Evolutionary conservation across 2,113 vertebrate genomes (phyloP).

Genomic region (Catharus bicknelli): DNA sequence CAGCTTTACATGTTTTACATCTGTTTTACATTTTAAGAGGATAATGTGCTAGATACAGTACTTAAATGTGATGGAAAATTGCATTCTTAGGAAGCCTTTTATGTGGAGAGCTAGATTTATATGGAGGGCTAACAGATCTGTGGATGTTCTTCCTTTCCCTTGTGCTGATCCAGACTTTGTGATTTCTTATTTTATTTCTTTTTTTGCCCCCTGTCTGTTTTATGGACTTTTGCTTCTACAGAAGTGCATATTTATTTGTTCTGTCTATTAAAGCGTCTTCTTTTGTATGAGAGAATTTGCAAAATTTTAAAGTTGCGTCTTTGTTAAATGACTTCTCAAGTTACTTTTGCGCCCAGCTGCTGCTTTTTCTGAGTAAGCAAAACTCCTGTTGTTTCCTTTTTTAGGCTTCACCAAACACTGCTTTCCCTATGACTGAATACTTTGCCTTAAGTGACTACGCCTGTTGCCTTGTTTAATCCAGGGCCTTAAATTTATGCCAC

Average conservation of each 20-base stretch:
- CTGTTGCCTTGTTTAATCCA: not conserved
- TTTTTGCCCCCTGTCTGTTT: not conserved
- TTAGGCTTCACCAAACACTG: not conserved
- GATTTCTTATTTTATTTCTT: not conserved
- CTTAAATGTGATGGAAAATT: not conserved
- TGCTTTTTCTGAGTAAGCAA: not conserved
- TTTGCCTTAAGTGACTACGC: not conserved
- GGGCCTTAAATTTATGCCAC: not conserved
- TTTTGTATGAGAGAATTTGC: not conserved
- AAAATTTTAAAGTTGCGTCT: not conserved
- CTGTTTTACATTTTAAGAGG: not conserved
- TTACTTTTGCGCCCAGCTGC: not conserved
- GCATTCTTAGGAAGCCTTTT: constrained; percentile 7
- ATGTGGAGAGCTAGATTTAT: not conserved
- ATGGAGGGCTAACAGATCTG: not conserved
- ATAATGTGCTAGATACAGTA: not conserved
- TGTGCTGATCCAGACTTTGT: not conserved
- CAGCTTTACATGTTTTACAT: constrained; percentile 12
- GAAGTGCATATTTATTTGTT: not conserved
- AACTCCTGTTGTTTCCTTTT: not conserved
- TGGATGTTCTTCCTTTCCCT: not conserved
- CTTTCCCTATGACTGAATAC: not conserved
- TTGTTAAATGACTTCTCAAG: not conserved
- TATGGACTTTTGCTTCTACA: not conserved
- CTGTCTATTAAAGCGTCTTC: not conserved